Evolutionary conservation across 2,113 vertebrate species (phyloP).

Genomic region (Scomber scombrus): DNA sequence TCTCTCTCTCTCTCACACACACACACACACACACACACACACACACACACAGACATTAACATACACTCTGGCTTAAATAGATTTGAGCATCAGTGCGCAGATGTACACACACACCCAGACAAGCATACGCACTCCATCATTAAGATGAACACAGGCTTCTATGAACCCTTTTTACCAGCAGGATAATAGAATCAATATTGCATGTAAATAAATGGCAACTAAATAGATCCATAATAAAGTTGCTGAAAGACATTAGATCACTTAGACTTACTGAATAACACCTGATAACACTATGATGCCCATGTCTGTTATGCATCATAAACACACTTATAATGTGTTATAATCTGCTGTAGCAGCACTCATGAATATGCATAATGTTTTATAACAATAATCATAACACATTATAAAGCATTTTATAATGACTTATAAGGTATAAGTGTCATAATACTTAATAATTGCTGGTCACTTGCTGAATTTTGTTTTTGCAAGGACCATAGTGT

Average conservation of each 20-base stretch:
- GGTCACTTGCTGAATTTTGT: too few relatives aligned
- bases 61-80: constrained; percentile 72
- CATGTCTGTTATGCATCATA: too few relatives aligned
- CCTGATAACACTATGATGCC: neutral
- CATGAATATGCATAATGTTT: too few relatives aligned
- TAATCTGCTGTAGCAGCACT: too few relatives aligned
- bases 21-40: too few relatives aligned
- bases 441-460: too few relatives aligned
- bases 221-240: constrained; percentile 72
- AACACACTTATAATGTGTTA: too few relatives aligned
- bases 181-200: constrained; percentile 78
- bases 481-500: too few relatives aligned
- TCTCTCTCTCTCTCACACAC: neutral
- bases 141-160: constrained; percentile 71
- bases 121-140: constrained; percentile 60
- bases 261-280: constrained; percentile 24
- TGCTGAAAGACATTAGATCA: constrained; percentile 60
- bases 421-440: too few relatives aligned
- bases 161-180: constrained; percentile 73
- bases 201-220: constrained; percentile 72
- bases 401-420: too few relatives aligned
- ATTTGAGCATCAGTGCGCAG: constrained; percentile 52
- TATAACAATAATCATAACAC: too few relatives aligned
- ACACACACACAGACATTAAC: constrained; percentile 57
- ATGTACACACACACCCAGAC: constrained; percentile 25